A percentile compares a stretch with the other conserved stretches of the same genome.
Evolutionary conservation across 1,140 invertebrate species (phyloP).

Genomic region (Octopus bimaculoides): DNA sequence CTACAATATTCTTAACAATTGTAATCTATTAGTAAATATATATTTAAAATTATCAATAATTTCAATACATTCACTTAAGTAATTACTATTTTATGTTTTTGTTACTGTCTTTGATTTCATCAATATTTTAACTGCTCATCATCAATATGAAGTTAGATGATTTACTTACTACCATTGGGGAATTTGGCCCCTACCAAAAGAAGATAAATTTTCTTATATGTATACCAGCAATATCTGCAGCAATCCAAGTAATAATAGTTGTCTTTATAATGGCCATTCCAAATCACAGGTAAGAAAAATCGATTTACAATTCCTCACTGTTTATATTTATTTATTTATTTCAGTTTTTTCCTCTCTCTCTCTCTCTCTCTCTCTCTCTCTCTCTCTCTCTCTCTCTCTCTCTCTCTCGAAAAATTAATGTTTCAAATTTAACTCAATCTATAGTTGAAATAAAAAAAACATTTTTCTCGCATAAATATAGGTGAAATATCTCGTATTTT

Average conservation of each 20-base stretch:
- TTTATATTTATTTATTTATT: not conserved
- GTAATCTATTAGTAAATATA: not conserved
- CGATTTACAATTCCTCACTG: not conserved
- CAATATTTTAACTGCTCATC: not conserved
- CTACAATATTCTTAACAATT: not conserved
- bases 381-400: not conserved
- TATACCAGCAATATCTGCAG: slow-evolving; percentile 71
- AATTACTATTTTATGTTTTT: not conserved
- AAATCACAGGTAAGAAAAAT: slow-evolving; percentile 31
- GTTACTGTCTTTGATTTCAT: not conserved
- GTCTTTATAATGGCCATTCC: slow-evolving; percentile 55
- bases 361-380: not conserved
- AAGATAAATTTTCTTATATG: slow-evolving; percentile 80
- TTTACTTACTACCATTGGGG: slow-evolving; percentile 77
- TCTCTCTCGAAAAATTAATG: too few relatives aligned
- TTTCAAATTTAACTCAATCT: too few relatives aligned
- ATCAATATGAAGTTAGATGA: slow-evolving; percentile 79
- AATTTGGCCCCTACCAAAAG: slow-evolving; percentile 85
- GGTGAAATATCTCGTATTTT: too few relatives aligned
- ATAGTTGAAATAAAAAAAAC: too few relatives aligned
- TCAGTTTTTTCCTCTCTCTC: not conserved
- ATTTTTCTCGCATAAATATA: too few relatives aligned
- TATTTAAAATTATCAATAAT: not conserved
- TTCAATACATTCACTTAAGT: not conserved
- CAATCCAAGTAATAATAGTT: slow-evolving; percentile 66